Conservation (phyloP, 2,797 vertebrate genomes). For the Gymnothorax reevesii region DNA sequence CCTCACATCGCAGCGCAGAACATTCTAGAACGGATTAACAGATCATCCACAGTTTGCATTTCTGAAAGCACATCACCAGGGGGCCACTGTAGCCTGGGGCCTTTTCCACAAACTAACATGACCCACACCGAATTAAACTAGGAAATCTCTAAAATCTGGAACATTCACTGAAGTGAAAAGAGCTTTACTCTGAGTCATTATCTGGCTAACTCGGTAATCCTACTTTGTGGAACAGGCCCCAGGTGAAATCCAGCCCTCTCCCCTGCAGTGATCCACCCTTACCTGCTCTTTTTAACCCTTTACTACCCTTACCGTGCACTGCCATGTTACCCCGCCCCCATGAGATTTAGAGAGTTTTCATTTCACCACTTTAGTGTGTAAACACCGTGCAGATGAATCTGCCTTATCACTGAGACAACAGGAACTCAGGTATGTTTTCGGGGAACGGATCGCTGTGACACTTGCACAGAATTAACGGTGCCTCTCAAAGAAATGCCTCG, state of each 20-base stretch:
- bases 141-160: no score
- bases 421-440: slow-evolving; percentile 13
- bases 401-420: neutral
- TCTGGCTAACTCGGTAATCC: no score
- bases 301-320: slow-evolving; percentile 52
- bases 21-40: neutral
- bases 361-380: neutral
- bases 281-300: neutral
- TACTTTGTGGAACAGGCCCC: no score
- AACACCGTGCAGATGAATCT: neutral
- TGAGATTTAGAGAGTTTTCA: neutral
- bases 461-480: slow-evolving; percentile 11
- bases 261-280: neutral
- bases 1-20: neutral
- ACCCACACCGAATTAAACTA: no score
- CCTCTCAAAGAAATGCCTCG: slow-evolving; percentile 1
- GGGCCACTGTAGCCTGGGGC: neutral
- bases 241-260: neutral
- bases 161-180: no score
- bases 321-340: slow-evolving; percentile 58
- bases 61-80: neutral
- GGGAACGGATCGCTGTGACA: neutral
- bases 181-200: no score
- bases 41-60: neutral
- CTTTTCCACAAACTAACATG: no score